Base-by-base conservation (phyloP, 2,888 invertebrate genomes). In the Caradrina kadenii region DNA sequence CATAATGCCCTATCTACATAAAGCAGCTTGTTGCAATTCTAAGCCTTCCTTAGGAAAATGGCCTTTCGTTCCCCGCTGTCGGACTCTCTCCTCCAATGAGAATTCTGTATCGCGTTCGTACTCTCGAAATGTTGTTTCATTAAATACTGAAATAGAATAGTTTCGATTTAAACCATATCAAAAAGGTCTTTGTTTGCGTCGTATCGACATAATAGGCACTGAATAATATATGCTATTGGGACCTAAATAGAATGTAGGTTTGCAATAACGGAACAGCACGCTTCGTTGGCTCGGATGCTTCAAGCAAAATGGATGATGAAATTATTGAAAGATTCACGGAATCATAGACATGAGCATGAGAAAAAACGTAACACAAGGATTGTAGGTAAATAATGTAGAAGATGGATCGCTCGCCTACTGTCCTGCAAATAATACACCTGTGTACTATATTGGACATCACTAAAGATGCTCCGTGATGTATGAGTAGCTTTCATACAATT, bases 1-100 rank as follows among this genome's bases (percentile, higher is more conserved):
- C 81, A 83, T 82, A 85, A 83, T 85, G 81, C 78, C 80, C 82
- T 88, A 88, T 89, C 90, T 89, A 83, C 82, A 83, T 89, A 84
- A 84, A 86, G 72, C 87, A 87, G 85, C 81, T 76, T 71, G 77
- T 70, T 83, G 79, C 74, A 69, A 82, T 80, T 84, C 86, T 80
- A 79, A 82, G 79, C 73, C 65, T 76, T 74, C 66, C 80, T 66
- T 69, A 64, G 72, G 80, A 82, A 73, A 77, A 84, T 79, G 74
- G 64, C 65, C 54, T 79, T 67, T 76, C 73, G 69, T 63, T 69
- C 56, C 48, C 15, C 54, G 64, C 49, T 65, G 74, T 55, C 54
- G 61, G 64, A 60, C 68, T 75, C 48, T 75, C 48, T 63, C 70
- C 66, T 73, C 49, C 71, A 73, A 76, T 76, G 68, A 78, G 75